Evolutionary conservation across 1,140 invertebrate species (phyloP).

Genomic region (Cardiocondyla obscurior): DNA sequence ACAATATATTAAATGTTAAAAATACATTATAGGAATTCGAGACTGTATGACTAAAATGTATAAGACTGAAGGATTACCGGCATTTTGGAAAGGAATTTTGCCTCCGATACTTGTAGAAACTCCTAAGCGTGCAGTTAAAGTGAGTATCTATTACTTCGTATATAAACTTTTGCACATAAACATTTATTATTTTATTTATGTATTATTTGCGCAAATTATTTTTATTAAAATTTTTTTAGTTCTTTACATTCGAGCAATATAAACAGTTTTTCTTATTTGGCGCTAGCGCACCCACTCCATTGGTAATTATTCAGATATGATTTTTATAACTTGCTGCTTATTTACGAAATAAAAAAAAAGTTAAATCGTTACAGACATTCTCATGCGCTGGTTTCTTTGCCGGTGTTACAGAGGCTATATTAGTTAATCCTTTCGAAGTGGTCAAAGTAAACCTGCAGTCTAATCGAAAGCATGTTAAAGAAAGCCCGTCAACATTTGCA

Average conservation of each 20-base stretch:
- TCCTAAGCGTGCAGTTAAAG: constrained; percentile 96
- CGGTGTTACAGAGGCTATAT: constrained; percentile 94
- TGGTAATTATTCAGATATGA: constrained; percentile 84
- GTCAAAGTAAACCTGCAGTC: constrained; percentile 95
- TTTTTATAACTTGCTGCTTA: constrained; percentile 85
- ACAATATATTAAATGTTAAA: constrained; percentile 14
- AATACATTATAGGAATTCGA: constrained; percentile 87
- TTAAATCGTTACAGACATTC: constrained; percentile 88
- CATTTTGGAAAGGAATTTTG: constrained; percentile 96
- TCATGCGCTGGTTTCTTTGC: constrained; percentile 93
- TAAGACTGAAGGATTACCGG: constrained; percentile 90
- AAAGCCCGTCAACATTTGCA: constrained; percentile 89
- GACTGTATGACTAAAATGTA: constrained; percentile 97
- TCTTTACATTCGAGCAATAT: constrained; percentile 96
- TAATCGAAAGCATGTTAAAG: constrained; percentile 84
- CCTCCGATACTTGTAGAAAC: constrained; percentile 97
- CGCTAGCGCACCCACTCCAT: constrained; percentile 87
- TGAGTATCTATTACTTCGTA: constrained; percentile 71
- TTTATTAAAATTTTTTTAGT: constrained; percentile 87
- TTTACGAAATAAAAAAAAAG: not conserved
- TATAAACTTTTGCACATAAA: not conserved
- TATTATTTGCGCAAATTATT: constrained; percentile 49
- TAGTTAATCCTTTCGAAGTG: constrained; percentile 97
- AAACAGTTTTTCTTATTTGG: constrained; percentile 93
- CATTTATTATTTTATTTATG: constrained; percentile 57